Percentiles rank a stretch among this genome's conserved stretches.
Evolutionary conservation across 2,797 vertebrate genomes (phyloP).

Genomic region (Artibeus lituratus): DNA sequence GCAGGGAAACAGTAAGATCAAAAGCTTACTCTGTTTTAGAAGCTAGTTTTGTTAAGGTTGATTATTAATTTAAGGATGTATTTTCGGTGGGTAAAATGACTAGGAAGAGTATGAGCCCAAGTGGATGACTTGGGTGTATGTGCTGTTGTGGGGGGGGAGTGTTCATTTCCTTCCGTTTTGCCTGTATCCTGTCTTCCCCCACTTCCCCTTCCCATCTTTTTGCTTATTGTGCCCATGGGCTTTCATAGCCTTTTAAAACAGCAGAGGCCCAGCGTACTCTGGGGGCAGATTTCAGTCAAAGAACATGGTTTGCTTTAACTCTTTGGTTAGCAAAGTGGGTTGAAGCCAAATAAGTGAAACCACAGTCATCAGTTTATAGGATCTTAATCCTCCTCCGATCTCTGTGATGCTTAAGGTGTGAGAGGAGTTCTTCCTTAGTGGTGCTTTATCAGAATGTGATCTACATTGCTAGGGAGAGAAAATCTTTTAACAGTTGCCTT

Average conservation of each 20-base stretch:
- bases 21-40: conserved; percentile 74
- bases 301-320: conserved; percentile 81
- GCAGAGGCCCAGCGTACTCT: conserved; percentile 77
- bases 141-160: background rate
- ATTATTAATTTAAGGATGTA: conserved; percentile 75
- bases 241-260: conserved; percentile 75
- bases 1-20: conserved; percentile 73
- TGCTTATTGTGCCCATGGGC: conserved; percentile 81
- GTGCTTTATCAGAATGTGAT: conserved; percentile 51
- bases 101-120: conserved; percentile 24
- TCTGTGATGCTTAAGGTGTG: background rate
- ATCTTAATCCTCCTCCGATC: background rate
- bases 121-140: background rate
- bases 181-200: background rate
- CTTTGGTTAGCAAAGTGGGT: conserved; percentile 75
- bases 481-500: conserved; percentile 75
- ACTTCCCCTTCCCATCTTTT: conserved; percentile 70
- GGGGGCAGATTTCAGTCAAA: conserved; percentile 75
- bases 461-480: conserved; percentile 40
- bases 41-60: conserved; percentile 71
- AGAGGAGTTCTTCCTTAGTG: background rate
- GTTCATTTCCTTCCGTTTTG: background rate
- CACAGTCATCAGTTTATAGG: conserved; percentile 57
- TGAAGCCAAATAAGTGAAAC: conserved; percentile 47
- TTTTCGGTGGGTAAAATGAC: conserved; percentile 61